phyloP scores from a whole-genome alignment of 2,797 vertebrate species.

The Australoheros facetus region DNA sequence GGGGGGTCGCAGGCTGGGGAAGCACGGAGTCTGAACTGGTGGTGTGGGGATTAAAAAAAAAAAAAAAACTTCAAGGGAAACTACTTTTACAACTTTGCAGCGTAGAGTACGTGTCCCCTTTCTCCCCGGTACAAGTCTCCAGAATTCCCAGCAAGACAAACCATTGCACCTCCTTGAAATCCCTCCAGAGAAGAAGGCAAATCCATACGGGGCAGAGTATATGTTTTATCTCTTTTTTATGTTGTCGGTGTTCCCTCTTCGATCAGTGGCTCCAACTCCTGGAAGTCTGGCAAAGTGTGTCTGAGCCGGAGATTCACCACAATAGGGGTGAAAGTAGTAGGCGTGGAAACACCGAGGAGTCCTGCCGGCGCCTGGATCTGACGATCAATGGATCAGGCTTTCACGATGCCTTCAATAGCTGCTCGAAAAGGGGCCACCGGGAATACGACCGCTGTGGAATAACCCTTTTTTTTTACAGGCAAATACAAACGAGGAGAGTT shows the following conservation, averaged over 20 bases:
- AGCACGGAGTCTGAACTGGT: constrained; percentile 52
- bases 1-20: constrained; percentile 40
- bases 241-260: constrained; percentile 34
- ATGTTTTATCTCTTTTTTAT: neutral
- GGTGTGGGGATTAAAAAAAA: constrained; percentile 38
- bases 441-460: neutral
- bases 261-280: constrained; percentile 66
- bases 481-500: neutral
- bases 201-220: constrained; percentile 46
- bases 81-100: constrained; percentile 80
- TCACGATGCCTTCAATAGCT: constrained; percentile 38
- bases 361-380: constrained; percentile 71
- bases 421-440: neutral
- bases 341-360: constrained; percentile 70
- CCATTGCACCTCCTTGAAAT: constrained; percentile 51
- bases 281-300: constrained; percentile 70
- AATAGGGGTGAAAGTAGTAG: constrained; percentile 82
- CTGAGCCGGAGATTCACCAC: constrained; percentile 80
- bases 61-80: constrained; percentile 71
- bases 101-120: constrained; percentile 43
- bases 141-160: constrained; percentile 22
- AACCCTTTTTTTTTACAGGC: neutral
- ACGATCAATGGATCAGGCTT: constrained; percentile 72
- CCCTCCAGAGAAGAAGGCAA: constrained; percentile 27
- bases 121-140: constrained; percentile 41